Conservation (phyloP, 2,888 invertebrate genomes). For the Eilema griseolum region DNA sequence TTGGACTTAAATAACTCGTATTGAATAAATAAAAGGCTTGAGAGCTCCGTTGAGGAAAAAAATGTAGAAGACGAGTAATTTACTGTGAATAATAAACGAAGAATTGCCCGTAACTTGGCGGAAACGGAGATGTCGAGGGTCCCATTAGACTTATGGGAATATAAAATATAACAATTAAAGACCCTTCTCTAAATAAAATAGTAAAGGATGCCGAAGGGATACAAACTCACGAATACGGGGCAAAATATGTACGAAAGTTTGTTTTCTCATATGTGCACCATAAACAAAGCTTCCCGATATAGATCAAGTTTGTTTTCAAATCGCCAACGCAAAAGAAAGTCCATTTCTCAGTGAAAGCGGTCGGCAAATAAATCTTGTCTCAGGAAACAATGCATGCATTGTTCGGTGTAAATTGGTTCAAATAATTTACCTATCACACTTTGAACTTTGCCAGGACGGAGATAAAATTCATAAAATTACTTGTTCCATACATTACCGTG, state of each 20-base stretch:
- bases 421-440: slow-evolving; percentile 66
- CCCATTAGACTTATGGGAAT: slow-evolving; percentile 63
- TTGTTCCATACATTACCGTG: slow-evolving; percentile 33
- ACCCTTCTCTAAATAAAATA: slow-evolving; percentile 38
- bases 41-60: slow-evolving; percentile 69
- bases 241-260: slow-evolving; percentile 1
- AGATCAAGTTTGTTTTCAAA: slow-evolving; percentile 72
- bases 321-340: slow-evolving; percentile 76
- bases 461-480: slow-evolving; percentile 50
- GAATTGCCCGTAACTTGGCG: slow-evolving; percentile 66
- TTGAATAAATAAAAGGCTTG: slow-evolving; percentile 78
- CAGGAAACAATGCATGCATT: slow-evolving; percentile 82
- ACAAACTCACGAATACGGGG: not conserved
- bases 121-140: slow-evolving; percentile 58
- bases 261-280: slow-evolving; percentile 33
- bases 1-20: slow-evolving; percentile 68
- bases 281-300: slow-evolving; percentile 69
- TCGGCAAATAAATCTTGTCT: slow-evolving; percentile 75
- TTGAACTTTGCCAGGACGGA: slow-evolving; percentile 60
- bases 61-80: slow-evolving; percentile 77
- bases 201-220: slow-evolving; percentile 24
- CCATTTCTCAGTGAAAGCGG: slow-evolving; percentile 75
- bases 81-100: slow-evolving; percentile 81
- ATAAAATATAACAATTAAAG: slow-evolving; percentile 68
- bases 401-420: slow-evolving; percentile 77